A percentile compares a stretch with the other conserved stretches of the same genome.
Conservation (phyloP, 2,113 vertebrate genomes). For the Atlantisia rogersi region DNA sequence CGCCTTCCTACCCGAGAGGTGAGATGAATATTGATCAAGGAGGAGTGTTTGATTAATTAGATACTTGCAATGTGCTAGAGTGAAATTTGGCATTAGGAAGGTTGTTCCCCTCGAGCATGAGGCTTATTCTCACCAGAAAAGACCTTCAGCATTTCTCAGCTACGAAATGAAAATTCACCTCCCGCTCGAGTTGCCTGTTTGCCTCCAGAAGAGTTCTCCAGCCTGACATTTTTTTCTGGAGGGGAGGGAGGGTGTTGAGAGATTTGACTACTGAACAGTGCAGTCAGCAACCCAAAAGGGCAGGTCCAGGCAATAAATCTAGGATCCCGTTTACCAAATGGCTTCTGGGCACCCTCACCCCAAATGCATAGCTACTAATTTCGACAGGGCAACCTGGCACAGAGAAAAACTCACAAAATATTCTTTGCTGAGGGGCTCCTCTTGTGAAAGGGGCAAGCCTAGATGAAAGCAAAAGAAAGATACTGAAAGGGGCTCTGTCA, state of each 20-base stretch:
- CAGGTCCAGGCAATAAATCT: slow-evolving; percentile 54
- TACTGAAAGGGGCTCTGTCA: background rate
- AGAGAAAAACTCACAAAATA: background rate
- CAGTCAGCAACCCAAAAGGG: slow-evolving; percentile 27
- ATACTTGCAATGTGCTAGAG: background rate
- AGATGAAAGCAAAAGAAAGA: slow-evolving; percentile 8
- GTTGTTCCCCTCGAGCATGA: background rate
- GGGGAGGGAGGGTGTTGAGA: slow-evolving; percentile 27
- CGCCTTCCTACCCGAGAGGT: background rate
- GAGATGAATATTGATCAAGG: background rate
- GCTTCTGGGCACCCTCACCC: slow-evolving; percentile 29
- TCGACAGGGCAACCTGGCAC: background rate
- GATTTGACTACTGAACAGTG: slow-evolving; percentile 15
- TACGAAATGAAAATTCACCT: background rate
- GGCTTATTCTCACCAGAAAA: slow-evolving; percentile 19
- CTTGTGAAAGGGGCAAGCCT: background rate
- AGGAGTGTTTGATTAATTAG: background rate
- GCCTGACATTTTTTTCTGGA: slow-evolving; percentile 29
- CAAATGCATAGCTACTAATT: background rate
- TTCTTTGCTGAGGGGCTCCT: background rate
- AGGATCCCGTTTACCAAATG: background rate
- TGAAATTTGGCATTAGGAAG: background rate
- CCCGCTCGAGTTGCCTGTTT: background rate
- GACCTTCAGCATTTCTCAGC: slow-evolving; percentile 21
- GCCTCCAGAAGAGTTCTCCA: slow-evolving; percentile 33